These are phyloP conservation scores for Nezara viridula DNA, from an alignment of 2,888 invertebrate genomes.

Conservation along the genomic window DNA sequence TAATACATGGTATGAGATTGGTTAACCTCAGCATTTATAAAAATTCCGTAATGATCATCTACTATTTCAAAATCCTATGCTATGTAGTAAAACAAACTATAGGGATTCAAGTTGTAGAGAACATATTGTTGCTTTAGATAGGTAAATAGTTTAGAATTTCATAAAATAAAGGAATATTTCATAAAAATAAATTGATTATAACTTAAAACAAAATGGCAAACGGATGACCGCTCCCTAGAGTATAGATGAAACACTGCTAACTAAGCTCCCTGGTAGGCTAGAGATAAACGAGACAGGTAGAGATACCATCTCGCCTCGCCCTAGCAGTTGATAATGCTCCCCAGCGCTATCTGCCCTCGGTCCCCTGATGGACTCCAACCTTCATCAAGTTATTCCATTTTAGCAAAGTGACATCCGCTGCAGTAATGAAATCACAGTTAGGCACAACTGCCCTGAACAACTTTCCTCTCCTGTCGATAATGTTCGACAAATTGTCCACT, in stretches of 20 bases:
- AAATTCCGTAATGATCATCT: no score
- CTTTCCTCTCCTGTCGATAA: neutral
- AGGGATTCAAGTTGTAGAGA: no score
- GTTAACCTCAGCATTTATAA: no score
- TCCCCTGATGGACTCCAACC: constrained; percentile 2
- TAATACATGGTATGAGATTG: no score
- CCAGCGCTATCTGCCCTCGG: neutral
- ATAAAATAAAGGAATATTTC: no score
- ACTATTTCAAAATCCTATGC: no score
- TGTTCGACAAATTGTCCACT: neutral
- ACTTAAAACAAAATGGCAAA: neutral
- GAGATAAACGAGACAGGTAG: neutral
- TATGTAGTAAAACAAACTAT: no score
- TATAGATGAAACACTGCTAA: neutral
- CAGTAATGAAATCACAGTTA: constrained; percentile 36
- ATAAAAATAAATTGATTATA: neutral
- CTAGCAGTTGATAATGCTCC: neutral
- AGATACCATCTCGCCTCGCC: neutral
- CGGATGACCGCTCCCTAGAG: neutral
- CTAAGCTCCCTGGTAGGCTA: neutral
- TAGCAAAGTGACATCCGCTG: constrained; percentile 34
- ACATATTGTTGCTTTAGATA: no score
- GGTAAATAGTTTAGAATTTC: no score
- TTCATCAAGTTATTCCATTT: constrained; percentile 37
- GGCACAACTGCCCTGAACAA: neutral